A percentile compares a stretch with the other conserved stretches of the same genome.
Evolutionary conservation across 1,140 invertebrate species (phyloP).

Genomic region (Augochlora pura): DNA sequence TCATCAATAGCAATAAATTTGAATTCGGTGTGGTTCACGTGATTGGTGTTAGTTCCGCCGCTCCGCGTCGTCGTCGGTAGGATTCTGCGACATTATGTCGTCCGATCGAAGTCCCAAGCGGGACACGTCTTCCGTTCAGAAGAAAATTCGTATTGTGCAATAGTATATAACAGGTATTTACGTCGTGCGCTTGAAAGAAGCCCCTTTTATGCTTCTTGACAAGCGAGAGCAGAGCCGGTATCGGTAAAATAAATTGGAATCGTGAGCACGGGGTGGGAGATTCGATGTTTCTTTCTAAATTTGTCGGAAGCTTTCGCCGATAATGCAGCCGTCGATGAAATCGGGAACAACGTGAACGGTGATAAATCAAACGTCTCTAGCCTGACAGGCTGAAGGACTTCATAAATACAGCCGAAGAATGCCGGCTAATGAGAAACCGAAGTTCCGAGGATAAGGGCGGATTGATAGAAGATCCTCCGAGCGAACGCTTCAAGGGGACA

Average conservation of each 20-base stretch:
- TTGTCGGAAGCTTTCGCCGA: conserved; percentile 12
- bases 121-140: neutral
- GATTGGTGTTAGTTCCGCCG: neutral
- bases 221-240: neutral
- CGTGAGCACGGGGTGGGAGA: conserved; percentile 5
- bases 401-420: neutral
- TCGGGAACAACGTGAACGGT: conserved; percentile 1
- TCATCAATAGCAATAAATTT: neutral
- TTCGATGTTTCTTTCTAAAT: conserved; percentile 36
- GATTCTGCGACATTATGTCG: neutral
- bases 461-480: neutral
- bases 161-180: conserved; percentile 27
- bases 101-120: neutral
- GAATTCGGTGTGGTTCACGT: neutral
- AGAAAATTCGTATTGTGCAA: conserved; percentile 9
- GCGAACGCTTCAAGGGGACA: neutral
- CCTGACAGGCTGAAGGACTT: neutral
- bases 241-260: conserved; percentile 39
- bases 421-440: conserved; percentile 15
- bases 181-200: neutral
- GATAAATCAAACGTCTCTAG: conserved; percentile 30
- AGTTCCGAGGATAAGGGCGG: neutral
- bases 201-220: conserved; percentile 13
- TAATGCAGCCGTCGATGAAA: conserved; percentile 8
- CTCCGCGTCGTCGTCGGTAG: too few relatives aligned